Base-by-base conservation (phyloP, 2,113 vertebrate species). In the Fregata magnificens region DNA sequence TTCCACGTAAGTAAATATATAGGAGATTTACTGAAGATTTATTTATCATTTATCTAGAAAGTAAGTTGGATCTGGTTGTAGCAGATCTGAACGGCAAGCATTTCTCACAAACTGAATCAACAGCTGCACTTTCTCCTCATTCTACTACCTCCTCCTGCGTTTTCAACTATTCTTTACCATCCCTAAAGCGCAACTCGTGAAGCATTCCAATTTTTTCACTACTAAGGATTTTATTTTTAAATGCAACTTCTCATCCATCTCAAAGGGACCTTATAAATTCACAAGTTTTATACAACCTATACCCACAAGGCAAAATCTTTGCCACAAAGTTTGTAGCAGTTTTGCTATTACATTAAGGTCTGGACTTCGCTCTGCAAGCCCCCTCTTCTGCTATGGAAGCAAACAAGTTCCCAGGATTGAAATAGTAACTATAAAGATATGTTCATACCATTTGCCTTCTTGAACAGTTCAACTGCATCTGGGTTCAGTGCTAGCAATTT, bases 401-500 rank as follows among this genome's bases (percentile, higher is more conserved):
- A 56, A 94, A 45, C 25, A 53, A 82, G 45, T 24, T 74, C 56
- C 78, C 59, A 79, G 31, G 49, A 50, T 0, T 53, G 29, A 91
- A 69, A 7, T 5, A 42, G 32, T 12, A 81, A 15, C 34, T 44
- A 40, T 2, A 61, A 79, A 90, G 62, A n/a, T 6, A 3, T 0
- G 10, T 78, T 16, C 98, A 36, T 98, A 99, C 99, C 99, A 13
- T 99, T 99, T 20, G 99, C 99, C 95, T 99, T 99, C 98, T 99
- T 99, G 90, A 99, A 99, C 3, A 99, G 97, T 61, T 99, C 99
- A n/a, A 99, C 99, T 4, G 99, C 99, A 31, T 99, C 99, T 0
- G 99, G 99, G 97, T 99, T 99, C 98, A 99, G 98, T 3, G 99
- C 99, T 26, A 99, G 96, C 94, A 99, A 96, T 93, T 99, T 99